Conservation (phyloP, 1,140 invertebrate species). For the Matsumurasca onukii region DNA sequence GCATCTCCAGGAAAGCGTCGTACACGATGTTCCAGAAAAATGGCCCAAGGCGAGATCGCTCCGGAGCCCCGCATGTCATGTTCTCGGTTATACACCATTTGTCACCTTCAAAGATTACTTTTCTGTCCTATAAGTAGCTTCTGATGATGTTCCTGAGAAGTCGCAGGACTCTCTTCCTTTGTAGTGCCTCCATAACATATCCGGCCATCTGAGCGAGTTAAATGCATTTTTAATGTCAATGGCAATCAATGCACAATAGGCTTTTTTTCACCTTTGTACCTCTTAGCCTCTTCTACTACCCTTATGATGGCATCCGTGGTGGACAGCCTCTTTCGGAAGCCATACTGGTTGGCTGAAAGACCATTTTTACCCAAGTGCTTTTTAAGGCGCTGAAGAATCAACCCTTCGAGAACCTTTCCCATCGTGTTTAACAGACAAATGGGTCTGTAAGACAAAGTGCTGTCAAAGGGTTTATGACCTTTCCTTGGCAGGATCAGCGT, state of each 20-base stretch:
- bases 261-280: no score
- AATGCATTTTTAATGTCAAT: neutral
- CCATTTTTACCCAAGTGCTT: no score
- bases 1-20: neutral
- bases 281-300: no score
- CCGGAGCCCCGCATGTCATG: neutral
- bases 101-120: neutral
- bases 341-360: no score
- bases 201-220: neutral
- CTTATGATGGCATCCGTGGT: no score
- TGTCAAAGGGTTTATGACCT: no score
- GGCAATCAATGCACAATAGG: neutral
- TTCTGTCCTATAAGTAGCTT: neutral
- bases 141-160: neutral
- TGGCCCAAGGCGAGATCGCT: neutral
- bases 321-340: no score
- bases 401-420: no score
- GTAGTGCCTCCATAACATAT: neutral
- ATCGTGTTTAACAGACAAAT: no score
- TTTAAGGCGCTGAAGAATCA: no score
- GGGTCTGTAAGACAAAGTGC: no score
- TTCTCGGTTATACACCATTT: neutral
- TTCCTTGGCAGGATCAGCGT: no score
- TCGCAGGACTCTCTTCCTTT: neutral
- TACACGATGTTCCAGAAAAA: neutral